These are phyloP conservation scores for Takifugu flavidus DNA, from an alignment of 2,113 vertebrate species.

Conservation along the genomic window DNA sequence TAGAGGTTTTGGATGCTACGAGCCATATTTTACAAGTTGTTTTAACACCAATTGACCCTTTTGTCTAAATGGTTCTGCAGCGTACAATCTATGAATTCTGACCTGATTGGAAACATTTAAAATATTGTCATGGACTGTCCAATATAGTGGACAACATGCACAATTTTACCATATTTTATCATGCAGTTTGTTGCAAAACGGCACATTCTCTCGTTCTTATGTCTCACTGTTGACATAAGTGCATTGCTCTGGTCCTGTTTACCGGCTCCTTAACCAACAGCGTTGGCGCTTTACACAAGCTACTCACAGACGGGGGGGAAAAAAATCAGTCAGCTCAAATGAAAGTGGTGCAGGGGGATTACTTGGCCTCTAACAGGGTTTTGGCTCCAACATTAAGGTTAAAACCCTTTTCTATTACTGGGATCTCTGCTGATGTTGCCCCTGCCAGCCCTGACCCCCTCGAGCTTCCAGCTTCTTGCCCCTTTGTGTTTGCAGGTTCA, in stretches of 20 bases:
- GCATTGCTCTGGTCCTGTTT: constrained; percentile 13
- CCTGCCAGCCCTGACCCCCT: constrained; percentile 51
- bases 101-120: too few species aligned
- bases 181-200: too few species aligned
- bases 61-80: not conserved
- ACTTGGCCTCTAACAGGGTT: constrained; percentile 78
- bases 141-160: too few species aligned
- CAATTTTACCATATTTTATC: too few species aligned
- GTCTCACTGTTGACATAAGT: not conserved
- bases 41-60: constrained; percentile 31
- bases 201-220: too few species aligned
- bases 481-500: constrained; percentile 78
- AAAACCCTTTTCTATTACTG: constrained; percentile 81
- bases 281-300: constrained; percentile 35
- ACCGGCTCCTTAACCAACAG: constrained; percentile 1
- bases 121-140: too few species aligned
- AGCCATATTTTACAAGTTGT: constrained; percentile 1
- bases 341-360: constrained; percentile 73
- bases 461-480: constrained; percentile 66
- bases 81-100: too few species aligned
- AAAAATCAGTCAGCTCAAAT: constrained; percentile 63
- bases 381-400: constrained; percentile 80
- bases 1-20: constrained; percentile 7
- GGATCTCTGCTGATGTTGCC: constrained; percentile 72
- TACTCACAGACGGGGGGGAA: constrained; percentile 9